These are phyloP conservation scores for Scelioninae gen. 1 DNA, from an alignment of 2,888 invertebrate genomes.

Conservation along the genomic window DNA sequence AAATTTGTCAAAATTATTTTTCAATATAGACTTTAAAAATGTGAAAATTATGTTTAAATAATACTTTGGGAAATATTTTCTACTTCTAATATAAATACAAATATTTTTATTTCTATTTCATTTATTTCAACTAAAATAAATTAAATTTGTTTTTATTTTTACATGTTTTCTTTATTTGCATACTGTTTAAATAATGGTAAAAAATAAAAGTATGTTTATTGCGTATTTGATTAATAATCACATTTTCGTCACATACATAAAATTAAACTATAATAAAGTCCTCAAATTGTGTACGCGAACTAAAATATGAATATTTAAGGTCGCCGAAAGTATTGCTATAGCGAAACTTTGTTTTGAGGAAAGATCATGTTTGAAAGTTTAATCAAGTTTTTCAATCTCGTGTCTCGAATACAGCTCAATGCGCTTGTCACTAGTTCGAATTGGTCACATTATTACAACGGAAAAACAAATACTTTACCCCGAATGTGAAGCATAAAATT, in stretches of 20 bases:
- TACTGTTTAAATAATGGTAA: not conserved
- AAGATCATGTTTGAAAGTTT: slow-evolving; percentile 30
- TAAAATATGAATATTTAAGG: slow-evolving; percentile 28
- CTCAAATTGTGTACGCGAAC: slow-evolving; percentile 5
- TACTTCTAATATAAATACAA: too few species aligned
- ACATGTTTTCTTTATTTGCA: too few species aligned
- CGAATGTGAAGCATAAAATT: not conserved
- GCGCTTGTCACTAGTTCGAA: not conserved
- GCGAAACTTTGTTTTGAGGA: slow-evolving; percentile 15
- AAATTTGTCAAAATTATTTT: slow-evolving; percentile 1
- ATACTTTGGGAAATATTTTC: too few species aligned
- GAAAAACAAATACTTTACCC: not conserved
- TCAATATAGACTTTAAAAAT: not conserved
- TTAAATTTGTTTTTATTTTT: too few species aligned
- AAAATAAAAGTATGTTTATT: not conserved
- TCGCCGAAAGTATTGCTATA: slow-evolving; percentile 5
- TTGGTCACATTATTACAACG: not conserved
- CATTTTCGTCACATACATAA: not conserved
- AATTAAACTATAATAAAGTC: slow-evolving; percentile 18
- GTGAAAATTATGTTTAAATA: not conserved
- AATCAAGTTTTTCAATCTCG: slow-evolving; percentile 17
- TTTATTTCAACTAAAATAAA: too few species aligned
- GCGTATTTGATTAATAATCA: not conserved
- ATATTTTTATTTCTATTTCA: too few species aligned
- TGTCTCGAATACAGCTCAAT: not conserved